Percentiles rank a stretch among this genome's conserved stretches.
Conservation (phyloP, 1,140 invertebrate species). For the Leguminivora glycinivorella region DNA sequence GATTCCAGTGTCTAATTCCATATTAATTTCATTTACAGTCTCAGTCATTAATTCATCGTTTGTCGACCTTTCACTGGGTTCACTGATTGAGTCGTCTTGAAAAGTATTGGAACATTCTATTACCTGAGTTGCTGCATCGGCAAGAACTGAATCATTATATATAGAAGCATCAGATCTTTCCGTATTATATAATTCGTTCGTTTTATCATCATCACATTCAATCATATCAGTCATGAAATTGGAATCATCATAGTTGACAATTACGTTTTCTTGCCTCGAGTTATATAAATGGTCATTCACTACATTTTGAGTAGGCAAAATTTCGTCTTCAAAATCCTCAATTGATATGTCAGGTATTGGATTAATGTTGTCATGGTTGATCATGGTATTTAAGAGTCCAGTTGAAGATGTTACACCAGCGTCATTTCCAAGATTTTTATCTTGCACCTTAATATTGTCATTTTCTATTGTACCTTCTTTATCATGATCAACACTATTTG, state of each 20-base stretch:
- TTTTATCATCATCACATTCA: background rate
- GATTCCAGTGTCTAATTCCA: constrained; percentile 22
- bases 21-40: constrained; percentile 17
- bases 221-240: background rate
- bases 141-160: constrained; percentile 2
- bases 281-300: background rate
- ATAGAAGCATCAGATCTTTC: background rate
- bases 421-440: constrained; percentile 35
- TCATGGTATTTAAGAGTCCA: constrained; percentile 53
- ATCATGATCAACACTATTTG: background rate
- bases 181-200: background rate
- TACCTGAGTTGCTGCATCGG: constrained; percentile 23
- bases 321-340: background rate
- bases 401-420: constrained; percentile 52
- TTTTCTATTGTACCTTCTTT: constrained; percentile 9
- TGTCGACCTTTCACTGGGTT: background rate
- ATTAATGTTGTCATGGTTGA: constrained; percentile 32
- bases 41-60: constrained; percentile 17
- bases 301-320: background rate
- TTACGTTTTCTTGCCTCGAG: background rate
- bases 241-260: background rate
- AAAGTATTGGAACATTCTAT: constrained; percentile 4
- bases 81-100: background rate
- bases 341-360: background rate
- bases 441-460: background rate